phyloP scores from a whole-genome alignment of 92 coral and sea anemone species.

The Virgularia gustaviana region DNA sequence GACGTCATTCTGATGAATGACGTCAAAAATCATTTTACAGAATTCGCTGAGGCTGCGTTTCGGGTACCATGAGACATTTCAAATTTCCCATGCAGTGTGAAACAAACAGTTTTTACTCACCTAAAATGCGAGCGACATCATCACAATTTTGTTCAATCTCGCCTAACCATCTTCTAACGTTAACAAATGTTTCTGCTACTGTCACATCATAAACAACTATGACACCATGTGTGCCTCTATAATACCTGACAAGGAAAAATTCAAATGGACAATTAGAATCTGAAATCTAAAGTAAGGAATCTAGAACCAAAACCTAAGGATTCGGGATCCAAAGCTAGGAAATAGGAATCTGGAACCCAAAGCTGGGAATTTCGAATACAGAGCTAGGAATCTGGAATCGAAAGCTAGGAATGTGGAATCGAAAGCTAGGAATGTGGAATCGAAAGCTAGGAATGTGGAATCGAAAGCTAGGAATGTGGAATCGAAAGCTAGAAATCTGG shows the following conservation, averaged over 20 bases:
- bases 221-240: conserved; percentile 98
- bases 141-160: conserved; percentile 99
- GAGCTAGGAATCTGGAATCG: too few relatives aligned
- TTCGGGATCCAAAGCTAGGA: too few relatives aligned
- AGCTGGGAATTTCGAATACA: too few relatives aligned
- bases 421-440: too few relatives aligned
- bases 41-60: neutral
- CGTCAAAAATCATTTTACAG: too few relatives aligned
- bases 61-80: neutral
- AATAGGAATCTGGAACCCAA: too few relatives aligned
- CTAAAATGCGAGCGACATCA: conserved; percentile 90
- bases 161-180: conserved; percentile 95
- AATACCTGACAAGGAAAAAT: conserved; percentile 70
- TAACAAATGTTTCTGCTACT: conserved; percentile 96
- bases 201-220: conserved; percentile 99
- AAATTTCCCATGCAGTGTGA: neutral
- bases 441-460: too few relatives aligned
- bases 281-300: too few relatives aligned
- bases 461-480: too few relatives aligned
- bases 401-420: too few relatives aligned
- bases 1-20: neutral
- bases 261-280: neutral
- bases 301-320: too few relatives aligned
- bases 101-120: conserved; percentile 47
- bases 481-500: too few relatives aligned